These are phyloP conservation scores for Gymnocheta viridis DNA, from an alignment of 2,888 invertebrate genomes.

Conservation along the genomic window DNA sequence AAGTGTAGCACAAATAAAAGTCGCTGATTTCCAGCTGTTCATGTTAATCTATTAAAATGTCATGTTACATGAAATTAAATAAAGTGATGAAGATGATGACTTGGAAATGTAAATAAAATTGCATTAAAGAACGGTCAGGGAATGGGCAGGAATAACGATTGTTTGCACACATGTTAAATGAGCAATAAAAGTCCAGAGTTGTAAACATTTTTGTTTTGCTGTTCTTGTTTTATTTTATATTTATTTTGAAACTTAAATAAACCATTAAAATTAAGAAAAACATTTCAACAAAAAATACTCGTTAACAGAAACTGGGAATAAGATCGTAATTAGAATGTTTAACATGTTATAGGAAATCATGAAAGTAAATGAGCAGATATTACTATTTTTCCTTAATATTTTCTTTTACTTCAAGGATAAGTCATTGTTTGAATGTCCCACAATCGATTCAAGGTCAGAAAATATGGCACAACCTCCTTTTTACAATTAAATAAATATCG, in stretches of 20 bases:
- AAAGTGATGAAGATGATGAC: conserved; percentile 26
- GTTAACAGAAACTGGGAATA: conserved; percentile 27
- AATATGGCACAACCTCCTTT: no score
- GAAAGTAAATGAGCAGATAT: not conserved
- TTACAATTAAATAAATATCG: no score
- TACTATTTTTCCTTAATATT: not conserved
- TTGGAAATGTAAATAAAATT: conserved; percentile 37
- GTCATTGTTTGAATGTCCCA: not conserved
- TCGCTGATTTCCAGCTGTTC: not conserved
- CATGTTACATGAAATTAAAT: conserved; percentile 38
- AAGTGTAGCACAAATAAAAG: not conserved
- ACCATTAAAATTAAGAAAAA: conserved; percentile 46
- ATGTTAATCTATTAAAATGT: conserved; percentile 7
- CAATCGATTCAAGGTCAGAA: no score
- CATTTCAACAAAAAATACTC: conserved; percentile 15
- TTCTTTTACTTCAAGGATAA: not conserved
- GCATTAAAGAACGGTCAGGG: not conserved
- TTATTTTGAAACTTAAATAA: conserved; percentile 50
- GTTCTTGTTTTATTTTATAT: conserved; percentile 20
- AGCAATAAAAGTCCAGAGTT: conserved; percentile 47
- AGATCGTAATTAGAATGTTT: conserved; percentile 20
- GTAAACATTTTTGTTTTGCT: conserved; percentile 23
- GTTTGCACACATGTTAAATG: conserved; percentile 55
- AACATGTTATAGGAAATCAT: not conserved
- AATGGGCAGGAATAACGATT: conserved; percentile 34